A percentile compares a stretch with the other conserved stretches of the same genome.
These are phyloP conservation scores for Caerostris extrusa DNA, from an alignment of 1,140 invertebrate species.

Conservation along the genomic window DNA sequence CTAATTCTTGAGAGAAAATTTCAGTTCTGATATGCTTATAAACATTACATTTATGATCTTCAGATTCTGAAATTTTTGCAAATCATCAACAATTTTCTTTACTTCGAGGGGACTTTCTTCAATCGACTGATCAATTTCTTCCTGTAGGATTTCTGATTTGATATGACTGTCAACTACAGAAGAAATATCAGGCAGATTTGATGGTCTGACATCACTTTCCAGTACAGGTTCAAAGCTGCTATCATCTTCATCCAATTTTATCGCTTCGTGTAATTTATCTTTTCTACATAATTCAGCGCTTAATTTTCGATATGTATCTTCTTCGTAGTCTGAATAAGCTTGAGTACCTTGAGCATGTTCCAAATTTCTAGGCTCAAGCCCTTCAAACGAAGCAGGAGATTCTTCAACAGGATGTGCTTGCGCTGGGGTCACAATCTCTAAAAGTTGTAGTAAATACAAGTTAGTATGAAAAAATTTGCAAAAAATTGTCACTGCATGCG, in stretches of 20 bases:
- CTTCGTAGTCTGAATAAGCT: slow-evolving; percentile 12
- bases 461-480: slow-evolving; percentile 45
- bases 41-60: slow-evolving; percentile 80
- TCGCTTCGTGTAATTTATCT: slow-evolving; percentile 64
- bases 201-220: slow-evolving; percentile 4
- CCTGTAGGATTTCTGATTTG: slow-evolving; percentile 77
- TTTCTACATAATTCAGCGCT: slow-evolving; percentile 54
- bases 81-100: slow-evolving; percentile 74
- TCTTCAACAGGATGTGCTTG: slow-evolving; percentile 46
- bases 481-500: slow-evolving; percentile 53
- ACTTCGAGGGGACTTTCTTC: slow-evolving; percentile 77
- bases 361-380: slow-evolving; percentile 20
- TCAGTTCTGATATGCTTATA: slow-evolving; percentile 81
- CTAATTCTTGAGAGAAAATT: slow-evolving; percentile 81
- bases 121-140: slow-evolving; percentile 76
- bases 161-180: slow-evolving; percentile 72
- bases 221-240: neutral
- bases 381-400: slow-evolving; percentile 9
- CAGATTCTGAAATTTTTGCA: slow-evolving; percentile 67
- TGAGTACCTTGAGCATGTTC: neutral
- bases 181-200: slow-evolving; percentile 29
- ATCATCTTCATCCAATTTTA: slow-evolving; percentile 74
- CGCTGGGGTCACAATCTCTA: slow-evolving; percentile 29
- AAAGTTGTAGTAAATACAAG: slow-evolving; percentile 74
- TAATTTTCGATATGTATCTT: slow-evolving; percentile 52